Evolutionary conservation across 2,888 invertebrate species (phyloP).

Genomic region (Carabus problematicus): DNA sequence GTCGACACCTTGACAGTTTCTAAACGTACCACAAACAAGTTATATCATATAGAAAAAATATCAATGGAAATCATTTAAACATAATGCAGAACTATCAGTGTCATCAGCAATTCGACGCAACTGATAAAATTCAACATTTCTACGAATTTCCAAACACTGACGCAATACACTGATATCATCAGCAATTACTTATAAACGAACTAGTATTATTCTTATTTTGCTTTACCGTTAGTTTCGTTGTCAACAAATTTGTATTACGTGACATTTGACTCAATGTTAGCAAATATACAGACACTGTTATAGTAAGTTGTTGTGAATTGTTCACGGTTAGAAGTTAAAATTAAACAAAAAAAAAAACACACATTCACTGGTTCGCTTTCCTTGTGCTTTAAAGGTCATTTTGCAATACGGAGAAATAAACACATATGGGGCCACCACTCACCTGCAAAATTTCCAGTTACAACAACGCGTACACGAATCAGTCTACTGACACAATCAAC

Average conservation of each 20-base stretch:
- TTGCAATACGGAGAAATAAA: slow-evolving; percentile 28
- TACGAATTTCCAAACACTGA: neutral
- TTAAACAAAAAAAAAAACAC: neutral
- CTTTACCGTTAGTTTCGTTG: neutral
- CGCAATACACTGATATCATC: neutral
- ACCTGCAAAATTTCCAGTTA: slow-evolving; percentile 23
- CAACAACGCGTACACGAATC: slow-evolving; percentile 6
- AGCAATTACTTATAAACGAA: neutral
- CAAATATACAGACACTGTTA: neutral
- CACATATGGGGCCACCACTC: slow-evolving; percentile 35
- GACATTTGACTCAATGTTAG: neutral
- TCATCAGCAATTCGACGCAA: no score
- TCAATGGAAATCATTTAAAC: no score
- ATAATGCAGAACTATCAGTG: no score
- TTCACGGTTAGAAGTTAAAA: neutral
- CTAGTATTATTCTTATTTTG: neutral
- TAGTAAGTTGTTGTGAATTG: neutral
- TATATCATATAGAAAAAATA: no score
- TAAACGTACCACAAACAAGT: neutral
- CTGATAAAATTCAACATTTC: no score
- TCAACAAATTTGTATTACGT: neutral
- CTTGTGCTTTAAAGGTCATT: slow-evolving; percentile 30
- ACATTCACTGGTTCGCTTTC: slow-evolving; percentile 6
- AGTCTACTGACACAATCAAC: slow-evolving; percentile 10
- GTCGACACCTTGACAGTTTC: neutral